Percentiles rank a stretch among this genome's conserved stretches.
Conservation (phyloP, 1,140 invertebrate species). For the Capitella teleta region DNA sequence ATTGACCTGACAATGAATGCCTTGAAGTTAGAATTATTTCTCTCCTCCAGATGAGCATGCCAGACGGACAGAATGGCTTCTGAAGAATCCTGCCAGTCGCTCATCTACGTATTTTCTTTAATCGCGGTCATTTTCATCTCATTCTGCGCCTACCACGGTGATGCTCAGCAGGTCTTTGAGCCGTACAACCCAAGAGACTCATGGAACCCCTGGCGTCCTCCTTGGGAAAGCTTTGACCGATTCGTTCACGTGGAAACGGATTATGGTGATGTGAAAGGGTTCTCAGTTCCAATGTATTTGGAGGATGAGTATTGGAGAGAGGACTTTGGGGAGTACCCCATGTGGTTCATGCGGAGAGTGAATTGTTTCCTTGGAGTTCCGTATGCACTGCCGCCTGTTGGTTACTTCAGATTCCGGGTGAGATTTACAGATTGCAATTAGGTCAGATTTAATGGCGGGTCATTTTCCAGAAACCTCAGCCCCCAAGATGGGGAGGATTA, state of each 20-base stretch:
- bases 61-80: too few species aligned
- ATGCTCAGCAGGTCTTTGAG: too few species aligned
- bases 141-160: too few species aligned
- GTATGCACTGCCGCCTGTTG: constrained; percentile 12
- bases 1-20: too few species aligned
- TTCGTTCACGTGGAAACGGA: background rate
- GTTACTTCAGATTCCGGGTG: constrained; percentile 10
- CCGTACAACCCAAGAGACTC: too few species aligned
- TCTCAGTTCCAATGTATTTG: constrained; percentile 1
- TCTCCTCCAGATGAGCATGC: too few species aligned
- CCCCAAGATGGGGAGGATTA: constrained; percentile 10
- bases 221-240: background rate
- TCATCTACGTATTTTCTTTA: too few species aligned
- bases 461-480: constrained; percentile 6
- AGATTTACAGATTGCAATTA: too few species aligned
- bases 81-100: too few species aligned
- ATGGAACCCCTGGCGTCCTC: constrained; percentile 3
- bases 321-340: constrained; percentile 9
- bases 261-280: constrained; percentile 2
- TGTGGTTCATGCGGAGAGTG: constrained; percentile 47
- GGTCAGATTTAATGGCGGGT: too few species aligned
- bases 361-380: constrained; percentile 14
- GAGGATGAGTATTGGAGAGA: background rate
- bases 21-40: too few species aligned
- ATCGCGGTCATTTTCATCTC: too few species aligned